Conservation (phyloP, 1,140 invertebrate genomes). For the Philotrypesis tridentata region DNA sequence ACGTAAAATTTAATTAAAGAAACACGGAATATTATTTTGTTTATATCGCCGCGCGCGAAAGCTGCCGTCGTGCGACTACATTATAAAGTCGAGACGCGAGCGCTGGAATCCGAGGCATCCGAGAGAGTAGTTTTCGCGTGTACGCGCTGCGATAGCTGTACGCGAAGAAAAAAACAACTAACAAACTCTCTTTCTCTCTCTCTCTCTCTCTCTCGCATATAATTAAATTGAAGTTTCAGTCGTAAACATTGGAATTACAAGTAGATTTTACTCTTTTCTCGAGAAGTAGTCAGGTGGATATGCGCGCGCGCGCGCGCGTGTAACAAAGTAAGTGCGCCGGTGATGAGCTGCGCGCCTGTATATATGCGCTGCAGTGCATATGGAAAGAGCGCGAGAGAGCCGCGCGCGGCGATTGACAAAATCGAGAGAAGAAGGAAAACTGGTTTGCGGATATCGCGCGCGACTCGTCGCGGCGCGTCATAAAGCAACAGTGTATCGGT, state of each 20-base stretch:
- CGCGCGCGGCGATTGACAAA: background rate
- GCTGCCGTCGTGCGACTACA: slow-evolving; percentile 4
- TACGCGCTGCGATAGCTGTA: background rate
- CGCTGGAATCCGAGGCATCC: slow-evolving; percentile 19
- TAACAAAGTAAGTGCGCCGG: slow-evolving; percentile 25
- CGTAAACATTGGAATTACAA: slow-evolving; percentile 28
- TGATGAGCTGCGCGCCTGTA: background rate
- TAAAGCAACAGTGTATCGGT: background rate
- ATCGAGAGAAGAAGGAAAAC: background rate
- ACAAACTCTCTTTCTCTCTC: background rate
- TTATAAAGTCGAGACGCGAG: slow-evolving; percentile 38
- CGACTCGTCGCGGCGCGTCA: background rate
- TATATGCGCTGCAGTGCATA: too few relatives aligned
- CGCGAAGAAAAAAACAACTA: background rate
- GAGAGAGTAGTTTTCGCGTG: background rate
- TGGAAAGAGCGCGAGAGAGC: too few relatives aligned
- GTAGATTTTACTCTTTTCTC: slow-evolving; percentile 17
- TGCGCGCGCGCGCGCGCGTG: too few relatives aligned
- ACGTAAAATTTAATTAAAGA: slow-evolving; percentile 49
- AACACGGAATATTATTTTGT: slow-evolving; percentile 43
- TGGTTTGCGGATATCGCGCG: background rate
- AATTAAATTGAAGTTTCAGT: slow-evolving; percentile 1
- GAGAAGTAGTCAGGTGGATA: background rate
- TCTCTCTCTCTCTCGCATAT: background rate
- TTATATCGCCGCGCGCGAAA: background rate